A percentile compares a stretch with the other conserved stretches of the same genome.
Conservation (phyloP, 2,113 vertebrate species). For the Mormyrus lacerda region DNA sequence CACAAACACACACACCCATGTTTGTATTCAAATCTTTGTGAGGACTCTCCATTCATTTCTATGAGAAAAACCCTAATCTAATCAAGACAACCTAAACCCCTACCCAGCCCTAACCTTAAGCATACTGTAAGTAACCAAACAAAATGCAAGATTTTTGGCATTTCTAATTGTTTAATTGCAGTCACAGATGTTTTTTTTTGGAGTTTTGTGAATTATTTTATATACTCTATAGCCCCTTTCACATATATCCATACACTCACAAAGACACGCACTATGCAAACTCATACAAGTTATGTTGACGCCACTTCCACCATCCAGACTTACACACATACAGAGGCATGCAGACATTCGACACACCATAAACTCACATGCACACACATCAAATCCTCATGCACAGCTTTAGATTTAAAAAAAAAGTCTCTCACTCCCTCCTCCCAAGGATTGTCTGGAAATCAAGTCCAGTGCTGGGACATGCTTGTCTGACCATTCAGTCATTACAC, state of each 20-base stretch:
- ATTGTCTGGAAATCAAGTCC: not conserved
- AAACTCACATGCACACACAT: slow-evolving; percentile 5
- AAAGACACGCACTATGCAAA: not conserved
- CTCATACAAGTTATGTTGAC: not conserved
- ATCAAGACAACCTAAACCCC: not conserved
- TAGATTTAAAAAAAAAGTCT: not conserved
- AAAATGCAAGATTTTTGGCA: not conserved
- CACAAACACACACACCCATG: not conserved
- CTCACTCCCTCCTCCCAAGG: not conserved
- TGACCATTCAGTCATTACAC: not conserved
- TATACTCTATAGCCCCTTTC: not conserved
- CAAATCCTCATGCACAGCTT: not conserved
- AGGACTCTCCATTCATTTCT: not conserved
- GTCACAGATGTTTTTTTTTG: not conserved
- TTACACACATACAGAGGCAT: not conserved
- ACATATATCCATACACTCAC: not conserved
- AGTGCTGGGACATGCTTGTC: not conserved
- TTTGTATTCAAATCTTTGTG: not conserved
- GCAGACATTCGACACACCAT: slow-evolving; percentile 17
- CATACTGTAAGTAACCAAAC: not conserved
- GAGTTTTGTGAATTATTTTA: not conserved
- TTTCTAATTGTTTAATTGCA: not conserved
- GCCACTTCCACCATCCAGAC: not conserved
- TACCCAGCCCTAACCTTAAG: not conserved
- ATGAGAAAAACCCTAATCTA: not conserved